These are phyloP conservation scores for Pseudococcus jackbeardsleyi DNA, from an alignment of 2,888 invertebrate species.

Conservation along the genomic window DNA sequence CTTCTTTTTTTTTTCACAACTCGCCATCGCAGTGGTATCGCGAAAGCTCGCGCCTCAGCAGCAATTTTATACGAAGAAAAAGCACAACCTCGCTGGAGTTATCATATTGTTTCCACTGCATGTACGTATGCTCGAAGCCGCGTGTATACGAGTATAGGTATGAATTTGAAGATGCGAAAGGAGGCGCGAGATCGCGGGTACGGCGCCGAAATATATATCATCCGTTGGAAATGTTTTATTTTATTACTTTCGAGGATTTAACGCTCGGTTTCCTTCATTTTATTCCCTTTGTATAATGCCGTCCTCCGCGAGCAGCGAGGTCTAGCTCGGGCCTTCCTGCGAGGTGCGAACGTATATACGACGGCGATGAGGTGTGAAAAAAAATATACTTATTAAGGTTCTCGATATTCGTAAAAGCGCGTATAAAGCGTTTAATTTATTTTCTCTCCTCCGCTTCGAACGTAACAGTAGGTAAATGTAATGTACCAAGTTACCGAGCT, in stretches of 20 bases:
- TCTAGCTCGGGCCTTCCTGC: not conserved
- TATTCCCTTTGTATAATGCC: not conserved
- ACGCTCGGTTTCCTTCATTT: conserved; percentile 45
- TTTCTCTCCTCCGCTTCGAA: not conserved
- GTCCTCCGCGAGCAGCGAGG: not conserved
- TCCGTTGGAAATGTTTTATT: conserved; percentile 45
- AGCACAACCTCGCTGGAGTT: not conserved
- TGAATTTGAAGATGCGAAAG: not conserved
- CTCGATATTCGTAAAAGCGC: conserved; percentile 4
- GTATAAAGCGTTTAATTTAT: conserved; percentile 4
- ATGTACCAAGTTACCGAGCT: too few species aligned
- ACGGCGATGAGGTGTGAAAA: not conserved
- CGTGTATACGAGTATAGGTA: not conserved
- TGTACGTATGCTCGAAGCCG: not conserved
- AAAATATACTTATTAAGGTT: not conserved
- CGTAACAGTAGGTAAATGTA: not conserved
- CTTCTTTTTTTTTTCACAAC: conserved; percentile 4
- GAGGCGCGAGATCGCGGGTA: not conserved
- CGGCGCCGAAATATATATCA: conserved; percentile 20
- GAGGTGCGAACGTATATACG: not conserved
- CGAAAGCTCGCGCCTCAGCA: not conserved
- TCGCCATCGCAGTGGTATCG: not conserved
- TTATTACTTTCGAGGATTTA: conserved; percentile 39
- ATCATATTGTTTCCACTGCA: too few species aligned
- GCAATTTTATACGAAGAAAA: not conserved